Conservation (phyloP, 1,140 invertebrate species). For the Vollenhovia emeryi region DNA sequence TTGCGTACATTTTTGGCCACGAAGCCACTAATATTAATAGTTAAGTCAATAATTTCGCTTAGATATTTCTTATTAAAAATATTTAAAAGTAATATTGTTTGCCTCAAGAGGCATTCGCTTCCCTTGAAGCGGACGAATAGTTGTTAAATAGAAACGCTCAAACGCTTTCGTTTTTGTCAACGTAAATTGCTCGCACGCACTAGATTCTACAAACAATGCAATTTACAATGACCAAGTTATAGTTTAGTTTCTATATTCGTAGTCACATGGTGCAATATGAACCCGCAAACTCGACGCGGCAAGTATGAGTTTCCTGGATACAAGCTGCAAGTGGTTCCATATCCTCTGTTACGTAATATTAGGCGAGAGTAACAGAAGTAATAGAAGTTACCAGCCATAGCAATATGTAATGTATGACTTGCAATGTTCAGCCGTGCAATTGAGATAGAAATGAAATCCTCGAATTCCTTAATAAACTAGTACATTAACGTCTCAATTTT, state of each 20-base stretch:
- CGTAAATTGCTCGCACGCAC: conserved; percentile 14
- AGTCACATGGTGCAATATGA: conserved; percentile 69
- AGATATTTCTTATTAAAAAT: background rate
- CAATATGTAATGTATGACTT: conserved; percentile 37
- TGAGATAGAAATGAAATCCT: background rate
- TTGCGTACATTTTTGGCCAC: background rate
- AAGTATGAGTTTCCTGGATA: conserved; percentile 70
- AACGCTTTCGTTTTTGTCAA: background rate
- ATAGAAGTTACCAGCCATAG: conserved; percentile 60
- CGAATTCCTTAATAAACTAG: background rate
- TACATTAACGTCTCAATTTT: background rate
- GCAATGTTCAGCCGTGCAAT: conserved; percentile 24
- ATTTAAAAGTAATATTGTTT: background rate
- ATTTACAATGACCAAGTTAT: conserved; percentile 58
- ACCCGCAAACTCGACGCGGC: conserved; percentile 64
- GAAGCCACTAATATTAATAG: background rate
- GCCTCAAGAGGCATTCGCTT: background rate
- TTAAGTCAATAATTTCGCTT: background rate
- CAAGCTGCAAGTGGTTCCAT: conserved; percentile 65
- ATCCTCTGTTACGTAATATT: conserved; percentile 68
- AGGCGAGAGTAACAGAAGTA: conserved; percentile 69
- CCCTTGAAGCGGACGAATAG: background rate
- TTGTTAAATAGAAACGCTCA: background rate
- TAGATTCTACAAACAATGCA: conserved; percentile 44
- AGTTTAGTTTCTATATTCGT: conserved; percentile 62